A percentile compares a stretch with the other conserved stretches of the same genome.
Evolutionary conservation across 2,888 invertebrate species (phyloP).

Genomic region (Diarsia brunnea): DNA sequence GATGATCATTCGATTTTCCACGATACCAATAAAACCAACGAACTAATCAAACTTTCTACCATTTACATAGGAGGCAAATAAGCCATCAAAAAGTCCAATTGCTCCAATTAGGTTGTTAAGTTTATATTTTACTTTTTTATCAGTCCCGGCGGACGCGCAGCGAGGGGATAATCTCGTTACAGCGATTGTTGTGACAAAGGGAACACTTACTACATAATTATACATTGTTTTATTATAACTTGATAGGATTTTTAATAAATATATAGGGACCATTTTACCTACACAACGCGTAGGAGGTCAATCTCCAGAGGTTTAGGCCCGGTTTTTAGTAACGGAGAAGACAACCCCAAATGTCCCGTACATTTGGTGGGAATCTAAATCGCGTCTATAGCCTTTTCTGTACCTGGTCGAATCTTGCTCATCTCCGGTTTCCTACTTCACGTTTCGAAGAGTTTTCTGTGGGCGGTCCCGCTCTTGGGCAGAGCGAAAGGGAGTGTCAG

Average conservation of each 20-base stretch:
- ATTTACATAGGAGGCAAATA: neutral
- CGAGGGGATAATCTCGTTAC: constrained; percentile 39
- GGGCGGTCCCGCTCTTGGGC: too few species aligned
- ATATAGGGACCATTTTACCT: neutral
- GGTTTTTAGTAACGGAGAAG: neutral
- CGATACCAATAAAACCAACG: neutral
- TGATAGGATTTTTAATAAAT: neutral
- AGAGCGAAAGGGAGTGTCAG: too few species aligned
- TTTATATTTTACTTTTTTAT: constrained; percentile 45
- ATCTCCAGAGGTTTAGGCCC: neutral
- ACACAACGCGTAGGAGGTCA: neutral
- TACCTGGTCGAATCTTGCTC: neutral
- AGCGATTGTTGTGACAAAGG: constrained; percentile 20
- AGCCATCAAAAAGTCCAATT: constrained; percentile 16
- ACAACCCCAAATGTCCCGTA: too few species aligned
- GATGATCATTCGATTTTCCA: neutral
- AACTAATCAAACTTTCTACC: constrained; percentile 1
- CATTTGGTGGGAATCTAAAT: too few species aligned
- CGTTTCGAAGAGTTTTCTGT: neutral
- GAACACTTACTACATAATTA: constrained; percentile 15
- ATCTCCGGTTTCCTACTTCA: neutral
- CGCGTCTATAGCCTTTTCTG: neutral
- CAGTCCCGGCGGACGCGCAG: constrained; percentile 49
- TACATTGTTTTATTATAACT: neutral
- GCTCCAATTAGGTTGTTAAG: constrained; percentile 24